phyloP scores from a whole-genome alignment of 1,140 invertebrate genomes.

The Drosophila prosaltans region DNA sequence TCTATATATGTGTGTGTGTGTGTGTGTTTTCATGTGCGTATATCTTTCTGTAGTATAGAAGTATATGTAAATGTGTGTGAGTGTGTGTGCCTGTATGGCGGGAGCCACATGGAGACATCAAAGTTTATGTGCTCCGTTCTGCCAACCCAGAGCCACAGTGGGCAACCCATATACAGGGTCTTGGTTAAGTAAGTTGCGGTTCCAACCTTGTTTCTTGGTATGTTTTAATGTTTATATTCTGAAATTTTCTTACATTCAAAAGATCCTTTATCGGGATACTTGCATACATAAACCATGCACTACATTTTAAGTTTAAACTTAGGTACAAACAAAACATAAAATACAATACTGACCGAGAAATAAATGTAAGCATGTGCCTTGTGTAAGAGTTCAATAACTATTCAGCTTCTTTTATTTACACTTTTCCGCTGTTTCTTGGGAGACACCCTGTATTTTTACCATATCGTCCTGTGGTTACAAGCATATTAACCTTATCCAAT shows the following conservation, averaged over 20 bases:
- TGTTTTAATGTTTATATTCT: no score
- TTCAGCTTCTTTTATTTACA: no score
- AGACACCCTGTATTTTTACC: constrained; percentile 44
- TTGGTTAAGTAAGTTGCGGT: no score
- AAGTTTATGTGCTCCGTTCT: constrained; percentile 70
- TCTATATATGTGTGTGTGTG: constrained; percentile 37
- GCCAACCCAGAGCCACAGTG: constrained; percentile 43
- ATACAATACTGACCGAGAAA: no score
- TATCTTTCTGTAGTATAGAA: constrained; percentile 26
- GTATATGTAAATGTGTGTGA: constrained; percentile 63
- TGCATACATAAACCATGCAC: no score
- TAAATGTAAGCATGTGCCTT: no score
- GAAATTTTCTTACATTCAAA: no score
- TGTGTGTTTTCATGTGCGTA: constrained; percentile 38
- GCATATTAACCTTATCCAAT: constrained; percentile 60
- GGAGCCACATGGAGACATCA: constrained; percentile 79
- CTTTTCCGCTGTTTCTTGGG: not conserved
- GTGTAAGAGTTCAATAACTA: no score
- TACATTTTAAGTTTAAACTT: no score
- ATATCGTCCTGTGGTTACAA: constrained; percentile 22
- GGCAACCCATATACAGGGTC: constrained; percentile 45
- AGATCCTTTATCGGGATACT: no score
- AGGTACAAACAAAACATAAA: no score
- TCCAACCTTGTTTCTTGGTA: no score
- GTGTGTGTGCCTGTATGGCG: constrained; percentile 62